These are phyloP conservation scores for Furcifer pardalis DNA, from an alignment of 2,797 vertebrate genomes.

Conservation along the genomic window DNA sequence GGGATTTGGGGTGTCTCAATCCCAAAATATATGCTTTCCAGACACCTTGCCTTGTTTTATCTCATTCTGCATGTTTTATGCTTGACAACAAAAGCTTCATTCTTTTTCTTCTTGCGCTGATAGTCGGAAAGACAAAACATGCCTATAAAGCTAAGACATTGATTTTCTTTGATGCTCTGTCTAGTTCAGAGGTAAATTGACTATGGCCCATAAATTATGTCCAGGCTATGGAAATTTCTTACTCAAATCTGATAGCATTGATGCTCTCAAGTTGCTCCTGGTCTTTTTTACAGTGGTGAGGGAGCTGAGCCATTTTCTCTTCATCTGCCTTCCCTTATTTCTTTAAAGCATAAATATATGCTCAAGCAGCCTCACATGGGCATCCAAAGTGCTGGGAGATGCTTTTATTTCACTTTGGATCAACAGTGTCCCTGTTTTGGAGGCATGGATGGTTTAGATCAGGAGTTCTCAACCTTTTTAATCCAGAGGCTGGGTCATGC, in stretches of 20 bases:
- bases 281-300: background rate
- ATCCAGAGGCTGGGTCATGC: too few species aligned
- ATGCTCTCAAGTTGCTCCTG: background rate
- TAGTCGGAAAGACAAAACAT: background rate
- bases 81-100: background rate
- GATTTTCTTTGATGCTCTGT: background rate
- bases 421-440: too few species aligned
- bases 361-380: background rate
- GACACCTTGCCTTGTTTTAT: background rate
- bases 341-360: background rate
- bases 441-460: too few species aligned
- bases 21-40: too few species aligned
- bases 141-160: background rate
- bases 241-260: background rate
- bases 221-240: background rate
- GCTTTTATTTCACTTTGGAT: too few species aligned
- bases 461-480: too few species aligned
- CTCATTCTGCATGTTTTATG: background rate
- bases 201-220: background rate
- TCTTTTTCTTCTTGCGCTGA: background rate
- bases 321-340: background rate
- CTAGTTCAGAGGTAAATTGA: background rate
- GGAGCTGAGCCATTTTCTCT: background rate
- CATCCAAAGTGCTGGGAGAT: background rate
- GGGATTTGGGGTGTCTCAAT: background rate